These are phyloP conservation scores for Noturus placidus DNA, from an alignment of 2,113 vertebrate genomes.

Conservation along the genomic window DNA sequence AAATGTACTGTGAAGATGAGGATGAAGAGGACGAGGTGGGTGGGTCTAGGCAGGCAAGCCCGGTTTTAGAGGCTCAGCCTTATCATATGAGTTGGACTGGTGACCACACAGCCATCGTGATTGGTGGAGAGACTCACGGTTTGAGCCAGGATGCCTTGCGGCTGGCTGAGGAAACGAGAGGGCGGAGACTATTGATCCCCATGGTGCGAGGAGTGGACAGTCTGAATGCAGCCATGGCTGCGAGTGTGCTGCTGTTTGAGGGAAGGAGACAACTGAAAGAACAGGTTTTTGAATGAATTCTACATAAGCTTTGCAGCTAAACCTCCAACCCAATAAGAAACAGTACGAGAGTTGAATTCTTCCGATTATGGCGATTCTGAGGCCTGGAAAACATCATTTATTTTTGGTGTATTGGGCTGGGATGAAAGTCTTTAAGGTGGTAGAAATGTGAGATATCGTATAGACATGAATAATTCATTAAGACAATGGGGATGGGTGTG, in stretches of 20 bases:
- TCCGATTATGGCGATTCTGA: no score
- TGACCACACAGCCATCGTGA: slow-evolving; percentile 76
- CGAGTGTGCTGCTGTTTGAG: slow-evolving; percentile 88
- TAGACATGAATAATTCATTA: no score
- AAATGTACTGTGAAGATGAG: slow-evolving; percentile 51
- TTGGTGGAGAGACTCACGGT: slow-evolving; percentile 89
- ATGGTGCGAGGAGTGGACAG: slow-evolving; percentile 84
- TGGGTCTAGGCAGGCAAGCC: slow-evolving; percentile 24
- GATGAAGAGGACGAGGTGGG: slow-evolving; percentile 52
- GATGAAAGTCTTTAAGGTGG: no score
- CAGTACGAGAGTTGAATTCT: not conserved
- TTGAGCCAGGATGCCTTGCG: slow-evolving; percentile 78
- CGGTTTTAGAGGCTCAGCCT: slow-evolving; percentile 67
- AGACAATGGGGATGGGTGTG: no score
- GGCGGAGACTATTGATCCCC: slow-evolving; percentile 80
- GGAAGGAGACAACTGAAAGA: slow-evolving; percentile 79
- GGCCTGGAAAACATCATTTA: no score
- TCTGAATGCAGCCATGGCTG: slow-evolving; percentile 89
- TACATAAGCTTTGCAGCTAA: no score
- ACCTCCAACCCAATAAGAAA: not conserved
- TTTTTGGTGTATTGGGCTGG: no score
- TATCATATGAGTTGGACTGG: slow-evolving; percentile 80
- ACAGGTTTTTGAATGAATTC: not conserved
- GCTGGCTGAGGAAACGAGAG: slow-evolving; percentile 75
- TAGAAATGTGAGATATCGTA: no score